These are phyloP conservation scores for Noctua fimbriata DNA, from an alignment of 2,888 invertebrate species.

Conservation along the genomic window DNA sequence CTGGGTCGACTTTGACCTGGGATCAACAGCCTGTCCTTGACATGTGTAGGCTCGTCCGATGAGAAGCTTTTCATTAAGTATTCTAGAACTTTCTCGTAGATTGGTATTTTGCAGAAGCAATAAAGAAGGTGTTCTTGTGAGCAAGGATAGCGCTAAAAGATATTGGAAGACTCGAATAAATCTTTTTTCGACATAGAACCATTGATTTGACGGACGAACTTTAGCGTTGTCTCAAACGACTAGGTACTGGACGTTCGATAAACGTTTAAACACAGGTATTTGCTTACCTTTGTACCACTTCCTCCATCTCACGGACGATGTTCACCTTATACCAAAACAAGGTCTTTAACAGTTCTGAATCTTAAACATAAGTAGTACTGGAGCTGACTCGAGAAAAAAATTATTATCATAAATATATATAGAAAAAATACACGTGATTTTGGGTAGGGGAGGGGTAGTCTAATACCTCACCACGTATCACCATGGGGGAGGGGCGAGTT, in stretches of 20 bases:
- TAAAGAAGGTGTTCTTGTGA: conserved; percentile 5
- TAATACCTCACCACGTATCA: too few relatives aligned
- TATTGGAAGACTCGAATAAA: not conserved
- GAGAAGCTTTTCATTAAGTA: conserved; percentile 38
- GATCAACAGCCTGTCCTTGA: conserved; percentile 60
- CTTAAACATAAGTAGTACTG: too few relatives aligned
- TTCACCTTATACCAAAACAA: too few relatives aligned
- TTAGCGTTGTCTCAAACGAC: not conserved
- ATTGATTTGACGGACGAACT: not conserved
- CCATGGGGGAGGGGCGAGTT: too few relatives aligned
- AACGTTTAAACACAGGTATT: not conserved
- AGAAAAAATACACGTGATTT: too few relatives aligned
- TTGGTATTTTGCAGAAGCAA: not conserved
- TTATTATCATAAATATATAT: too few relatives aligned
- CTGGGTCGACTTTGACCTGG: conserved; percentile 65
- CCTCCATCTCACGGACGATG: not conserved
- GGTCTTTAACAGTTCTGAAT: too few relatives aligned
- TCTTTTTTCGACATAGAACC: not conserved
- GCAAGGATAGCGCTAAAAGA: not conserved
- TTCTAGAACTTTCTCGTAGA: conserved; percentile 7
- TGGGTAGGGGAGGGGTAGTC: too few relatives aligned
- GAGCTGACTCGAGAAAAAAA: too few relatives aligned
- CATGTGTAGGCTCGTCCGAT: conserved; percentile 15
- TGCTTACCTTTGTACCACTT: not conserved
- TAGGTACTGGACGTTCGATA: too few relatives aligned